Conservation (phyloP, 30 jellyfish, hydroid and myxozoan species). For the Haliclystus octoradiatus region DNA sequence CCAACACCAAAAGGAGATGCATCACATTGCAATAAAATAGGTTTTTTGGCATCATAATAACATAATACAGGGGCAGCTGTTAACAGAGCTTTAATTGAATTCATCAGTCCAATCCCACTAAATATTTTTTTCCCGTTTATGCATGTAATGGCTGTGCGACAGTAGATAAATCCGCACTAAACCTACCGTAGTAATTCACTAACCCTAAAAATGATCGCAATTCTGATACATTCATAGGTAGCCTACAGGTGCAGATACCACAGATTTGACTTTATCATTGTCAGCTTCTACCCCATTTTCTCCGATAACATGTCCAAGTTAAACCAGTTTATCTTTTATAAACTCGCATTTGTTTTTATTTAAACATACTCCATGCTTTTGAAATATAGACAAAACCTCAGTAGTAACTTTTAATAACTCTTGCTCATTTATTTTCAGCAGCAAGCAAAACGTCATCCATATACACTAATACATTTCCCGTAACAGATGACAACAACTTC, state of each 20-base stretch:
- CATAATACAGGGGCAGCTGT: slow-evolving; percentile 22
- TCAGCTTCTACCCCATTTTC: slow-evolving; percentile 29
- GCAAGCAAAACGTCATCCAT: too few species aligned
- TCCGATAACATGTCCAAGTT: slow-evolving; percentile 1
- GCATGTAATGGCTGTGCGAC: slow-evolving; percentile 23
- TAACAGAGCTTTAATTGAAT: not conserved
- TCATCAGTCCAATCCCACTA: slow-evolving; percentile 17
- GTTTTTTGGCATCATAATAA: slow-evolving; percentile 44
- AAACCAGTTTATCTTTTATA: too few species aligned
- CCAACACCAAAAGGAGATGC: slow-evolving; percentile 76
- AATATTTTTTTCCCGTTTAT: slow-evolving; percentile 4
- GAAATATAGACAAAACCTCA: slow-evolving; percentile 10
- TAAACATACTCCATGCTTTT: not conserved
- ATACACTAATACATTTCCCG: too few species aligned
- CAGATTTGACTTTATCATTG: slow-evolving; percentile 9
- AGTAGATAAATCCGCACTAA: slow-evolving; percentile 13
- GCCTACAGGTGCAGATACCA: slow-evolving; percentile 13
- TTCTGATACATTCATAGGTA: slow-evolving; percentile 5
- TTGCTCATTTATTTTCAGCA: too few species aligned
- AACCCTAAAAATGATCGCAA: slow-evolving; percentile 34
- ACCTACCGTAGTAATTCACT: slow-evolving; percentile 27
- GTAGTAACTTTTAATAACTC: too few species aligned
- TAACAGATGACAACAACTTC: too few species aligned
- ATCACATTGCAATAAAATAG: slow-evolving; percentile 24
- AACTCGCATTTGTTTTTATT: slow-evolving; percentile 16